These are phyloP conservation scores for Meghimatium bilineatum DNA, from an alignment of 2,888 invertebrate genomes.

Conservation along the genomic window DNA sequence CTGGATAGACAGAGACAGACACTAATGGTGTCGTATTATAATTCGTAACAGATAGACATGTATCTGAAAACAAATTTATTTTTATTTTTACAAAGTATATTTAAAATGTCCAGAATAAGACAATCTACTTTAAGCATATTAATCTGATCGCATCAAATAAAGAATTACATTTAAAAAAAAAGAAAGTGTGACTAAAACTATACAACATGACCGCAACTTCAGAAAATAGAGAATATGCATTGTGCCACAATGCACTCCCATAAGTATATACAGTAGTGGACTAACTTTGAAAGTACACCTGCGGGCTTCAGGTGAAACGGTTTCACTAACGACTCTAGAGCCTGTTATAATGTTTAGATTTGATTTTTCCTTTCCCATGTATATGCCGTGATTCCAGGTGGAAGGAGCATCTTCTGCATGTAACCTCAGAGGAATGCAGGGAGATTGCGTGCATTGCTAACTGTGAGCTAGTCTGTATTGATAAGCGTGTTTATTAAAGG, in stretches of 20 bases:
- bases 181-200: background rate
- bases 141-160: background rate
- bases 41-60: no score
- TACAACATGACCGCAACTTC: background rate
- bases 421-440: background rate
- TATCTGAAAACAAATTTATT: no score
- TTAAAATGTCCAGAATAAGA: background rate
- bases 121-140: background rate
- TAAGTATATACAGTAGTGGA: background rate
- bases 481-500: background rate
- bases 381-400: background rate
- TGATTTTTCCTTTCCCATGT: background rate
- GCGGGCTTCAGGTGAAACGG: background rate
- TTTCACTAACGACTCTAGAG: background rate
- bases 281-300: background rate
- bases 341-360: slow-evolving; percentile 3
- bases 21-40: no score
- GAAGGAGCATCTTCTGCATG: background rate
- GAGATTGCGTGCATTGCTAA: background rate
- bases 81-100: no score
- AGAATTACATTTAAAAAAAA: background rate
- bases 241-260: background rate
- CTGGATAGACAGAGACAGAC: no score
- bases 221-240: background rate
- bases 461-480: background rate